A percentile compares a stretch with the other conserved stretches of the same genome.
These are phyloP conservation scores for Laupala kohalensis DNA, from an alignment of 1,140 invertebrate genomes.

Conservation along the genomic window DNA sequence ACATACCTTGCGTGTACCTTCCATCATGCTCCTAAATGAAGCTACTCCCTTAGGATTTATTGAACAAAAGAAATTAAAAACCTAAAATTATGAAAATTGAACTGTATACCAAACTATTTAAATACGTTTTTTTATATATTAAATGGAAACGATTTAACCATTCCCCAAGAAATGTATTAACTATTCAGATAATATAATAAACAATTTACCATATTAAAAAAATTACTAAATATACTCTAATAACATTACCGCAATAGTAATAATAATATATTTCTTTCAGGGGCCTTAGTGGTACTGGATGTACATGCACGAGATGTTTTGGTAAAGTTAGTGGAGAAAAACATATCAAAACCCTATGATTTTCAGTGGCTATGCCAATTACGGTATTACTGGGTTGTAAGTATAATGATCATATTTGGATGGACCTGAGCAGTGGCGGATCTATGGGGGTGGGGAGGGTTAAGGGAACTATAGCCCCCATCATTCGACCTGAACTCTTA, in stretches of 20 bases:
- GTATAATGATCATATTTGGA: background rate
- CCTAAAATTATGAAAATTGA: too few species aligned
- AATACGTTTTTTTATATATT: background rate
- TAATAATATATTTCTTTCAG: constrained; percentile 28
- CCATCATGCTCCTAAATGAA: too few species aligned
- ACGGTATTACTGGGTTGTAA: constrained; percentile 80
- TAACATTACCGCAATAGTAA: background rate
- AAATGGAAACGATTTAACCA: background rate
- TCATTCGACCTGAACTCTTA: too few species aligned
- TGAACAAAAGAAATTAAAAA: too few species aligned
- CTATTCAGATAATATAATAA: background rate
- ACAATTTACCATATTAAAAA: background rate
- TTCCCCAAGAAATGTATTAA: background rate
- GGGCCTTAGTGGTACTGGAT: constrained; percentile 79
- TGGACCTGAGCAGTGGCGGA: too few species aligned
- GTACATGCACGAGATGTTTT: constrained; percentile 85
- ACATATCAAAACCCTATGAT: constrained; percentile 58
- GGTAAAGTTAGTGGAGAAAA: constrained; percentile 48
- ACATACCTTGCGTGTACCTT: too few species aligned
- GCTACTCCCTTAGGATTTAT: too few species aligned
- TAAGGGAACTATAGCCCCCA: background rate
- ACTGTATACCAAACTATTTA: background rate
- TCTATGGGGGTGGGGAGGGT: too few species aligned
- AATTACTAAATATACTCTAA: background rate
- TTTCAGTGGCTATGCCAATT: constrained; percentile 87